These are phyloP conservation scores for Echinarachnius parma DNA, from an alignment of 53 echinoderm and acorn worm species.

Conservation along the genomic window DNA sequence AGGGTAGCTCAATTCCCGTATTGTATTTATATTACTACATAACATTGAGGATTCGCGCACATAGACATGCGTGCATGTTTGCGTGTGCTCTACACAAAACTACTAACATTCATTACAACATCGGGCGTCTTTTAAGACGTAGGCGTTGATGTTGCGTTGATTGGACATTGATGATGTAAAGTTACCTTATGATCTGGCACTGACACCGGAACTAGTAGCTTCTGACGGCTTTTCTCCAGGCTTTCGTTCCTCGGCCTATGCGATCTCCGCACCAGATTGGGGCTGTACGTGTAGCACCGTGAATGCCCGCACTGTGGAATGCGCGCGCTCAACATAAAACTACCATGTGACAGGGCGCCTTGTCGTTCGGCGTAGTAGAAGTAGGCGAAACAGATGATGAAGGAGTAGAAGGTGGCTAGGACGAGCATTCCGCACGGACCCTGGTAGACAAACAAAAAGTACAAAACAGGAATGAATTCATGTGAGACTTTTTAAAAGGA, in stretches of 20 bases:
- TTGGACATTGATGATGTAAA: too few species aligned
- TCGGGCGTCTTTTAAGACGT: too few species aligned
- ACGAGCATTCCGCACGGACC: slow-evolving; percentile 74
- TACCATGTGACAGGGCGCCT: slow-evolving; percentile 28
- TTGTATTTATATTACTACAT: too few species aligned
- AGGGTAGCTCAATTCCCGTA: too few species aligned
- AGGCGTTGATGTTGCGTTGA: too few species aligned
- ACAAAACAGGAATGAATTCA: background rate
- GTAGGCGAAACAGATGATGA: slow-evolving; percentile 76
- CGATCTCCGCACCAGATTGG: background rate
- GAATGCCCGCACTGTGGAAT: slow-evolving; percentile 24
- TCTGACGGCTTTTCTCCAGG: slow-evolving; percentile 24
- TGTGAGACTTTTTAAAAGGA: background rate
- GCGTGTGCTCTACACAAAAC: too few species aligned
- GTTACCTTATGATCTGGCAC: slow-evolving; percentile 78
- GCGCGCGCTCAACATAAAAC: slow-evolving; percentile 17
- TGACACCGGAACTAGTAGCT: slow-evolving; percentile 70
- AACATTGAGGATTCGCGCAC: too few species aligned
- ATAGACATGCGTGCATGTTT: too few species aligned
- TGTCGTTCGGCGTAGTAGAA: slow-evolving; percentile 67
- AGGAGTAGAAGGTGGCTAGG: slow-evolving; percentile 72
- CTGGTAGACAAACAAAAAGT: slow-evolving; percentile 13
- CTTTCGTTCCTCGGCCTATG: slow-evolving; percentile 29
- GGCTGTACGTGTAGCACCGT: slow-evolving; percentile 27
- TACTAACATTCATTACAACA: too few species aligned